A percentile compares a stretch with the other conserved stretches of the same genome.
phyloP scores from a whole-genome alignment of 2,113 vertebrate species.

The Salvelinus fontinalis region DNA sequence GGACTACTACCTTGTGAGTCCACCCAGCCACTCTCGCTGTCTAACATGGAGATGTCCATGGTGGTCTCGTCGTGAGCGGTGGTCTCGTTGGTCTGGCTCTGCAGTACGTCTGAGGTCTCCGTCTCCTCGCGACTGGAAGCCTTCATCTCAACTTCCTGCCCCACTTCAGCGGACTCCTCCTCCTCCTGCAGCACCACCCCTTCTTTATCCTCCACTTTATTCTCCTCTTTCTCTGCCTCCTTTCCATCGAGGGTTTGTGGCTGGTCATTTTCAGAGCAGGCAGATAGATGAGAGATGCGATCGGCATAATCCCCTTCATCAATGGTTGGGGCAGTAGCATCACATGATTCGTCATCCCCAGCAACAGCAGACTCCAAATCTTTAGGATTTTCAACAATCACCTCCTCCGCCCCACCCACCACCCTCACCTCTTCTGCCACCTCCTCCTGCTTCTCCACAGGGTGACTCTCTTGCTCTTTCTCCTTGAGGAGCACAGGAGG shows the following conservation, averaged over 20 bases:
- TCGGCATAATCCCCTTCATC: conserved; percentile 41
- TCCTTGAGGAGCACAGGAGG: neutral
- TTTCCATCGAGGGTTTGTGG: conserved; percentile 12
- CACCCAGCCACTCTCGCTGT: conserved; percentile 69
- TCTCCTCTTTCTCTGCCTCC: conserved; percentile 15
- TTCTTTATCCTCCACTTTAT: neutral
- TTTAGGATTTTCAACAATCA: conserved; percentile 35
- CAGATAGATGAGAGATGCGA: conserved; percentile 51
- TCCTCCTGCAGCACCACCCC: neutral
- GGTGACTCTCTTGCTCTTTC: neutral
- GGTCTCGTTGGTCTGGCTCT: conserved; percentile 14
- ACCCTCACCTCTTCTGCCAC: conserved; percentile 28
- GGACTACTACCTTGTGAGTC: conserved; percentile 71
- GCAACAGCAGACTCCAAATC: neutral
- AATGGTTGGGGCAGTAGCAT: conserved; percentile 40
- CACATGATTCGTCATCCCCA: conserved; percentile 56
- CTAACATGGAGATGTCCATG: conserved; percentile 57
- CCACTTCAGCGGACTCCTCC: conserved; percentile 15
- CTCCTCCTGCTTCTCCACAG: conserved; percentile 2
- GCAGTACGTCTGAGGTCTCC: conserved; percentile 26
- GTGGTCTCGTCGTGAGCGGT: conserved; percentile 49
- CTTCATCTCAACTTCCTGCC: conserved; percentile 31
- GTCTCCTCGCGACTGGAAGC: neutral
- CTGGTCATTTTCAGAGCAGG: conserved; percentile 45
- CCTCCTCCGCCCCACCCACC: conserved; percentile 32